Evolutionary conservation across 1,140 invertebrate genomes (phyloP).

Genomic region (Planococcus citri): DNA sequence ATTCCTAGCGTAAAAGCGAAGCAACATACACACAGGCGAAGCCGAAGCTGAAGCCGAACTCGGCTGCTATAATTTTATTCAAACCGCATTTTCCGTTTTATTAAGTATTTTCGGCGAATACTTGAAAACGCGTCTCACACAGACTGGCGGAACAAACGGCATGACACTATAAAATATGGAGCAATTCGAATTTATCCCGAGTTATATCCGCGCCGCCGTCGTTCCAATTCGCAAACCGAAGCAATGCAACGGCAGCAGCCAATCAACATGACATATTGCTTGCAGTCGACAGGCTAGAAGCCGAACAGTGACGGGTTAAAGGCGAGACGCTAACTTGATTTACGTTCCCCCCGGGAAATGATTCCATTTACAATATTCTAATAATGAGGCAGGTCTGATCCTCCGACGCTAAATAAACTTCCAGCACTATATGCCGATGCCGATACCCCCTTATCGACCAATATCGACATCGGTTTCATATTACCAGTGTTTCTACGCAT

Average conservation of each 20-base stretch:
- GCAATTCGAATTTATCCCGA: constrained; percentile 16
- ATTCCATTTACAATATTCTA: constrained; percentile 20
- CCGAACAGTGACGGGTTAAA: constrained; percentile 12
- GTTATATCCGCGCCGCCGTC: neutral
- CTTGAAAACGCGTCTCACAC: neutral
- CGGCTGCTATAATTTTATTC: constrained; percentile 11
- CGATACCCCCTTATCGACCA: neutral
- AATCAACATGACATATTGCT: constrained; percentile 20
- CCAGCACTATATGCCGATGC: too few relatives aligned
- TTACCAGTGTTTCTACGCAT: neutral
- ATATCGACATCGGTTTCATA: constrained; percentile 2
- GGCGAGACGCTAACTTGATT: constrained; percentile 19
- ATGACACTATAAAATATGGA: constrained; percentile 15
- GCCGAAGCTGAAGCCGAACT: too few relatives aligned
- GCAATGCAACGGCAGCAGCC: constrained; percentile 8
- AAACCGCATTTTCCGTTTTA: constrained; percentile 16
- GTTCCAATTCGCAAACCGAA: neutral
- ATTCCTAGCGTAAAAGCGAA: neutral
- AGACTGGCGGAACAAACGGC: neutral
- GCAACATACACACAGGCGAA: too few relatives aligned
- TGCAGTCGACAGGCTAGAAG: constrained; percentile 16
- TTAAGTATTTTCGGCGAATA: constrained; percentile 10
- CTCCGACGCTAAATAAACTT: constrained; percentile 2
- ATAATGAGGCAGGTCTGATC: constrained; percentile 17
- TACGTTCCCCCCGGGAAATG: constrained; percentile 12